phyloP scores from a whole-genome alignment of 1,140 invertebrate species.

The Bombus ignitus region DNA sequence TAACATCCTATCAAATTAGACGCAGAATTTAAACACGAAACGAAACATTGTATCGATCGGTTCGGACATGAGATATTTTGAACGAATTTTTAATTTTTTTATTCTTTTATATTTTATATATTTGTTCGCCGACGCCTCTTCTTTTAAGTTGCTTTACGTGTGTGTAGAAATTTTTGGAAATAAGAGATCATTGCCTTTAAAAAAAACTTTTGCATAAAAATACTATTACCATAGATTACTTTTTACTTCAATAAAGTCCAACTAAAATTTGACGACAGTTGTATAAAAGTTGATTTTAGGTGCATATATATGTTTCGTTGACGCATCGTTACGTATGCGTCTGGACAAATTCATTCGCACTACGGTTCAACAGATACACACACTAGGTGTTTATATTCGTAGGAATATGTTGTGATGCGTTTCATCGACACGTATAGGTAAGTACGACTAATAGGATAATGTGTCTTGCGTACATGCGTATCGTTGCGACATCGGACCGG shows the following conservation, averaged over 20 bases:
- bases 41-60: too few relatives aligned
- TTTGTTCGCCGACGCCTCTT: background rate
- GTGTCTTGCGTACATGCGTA: slow-evolving; percentile 26
- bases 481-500: background rate
- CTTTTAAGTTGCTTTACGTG: background rate
- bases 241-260: too few relatives aligned
- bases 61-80: too few relatives aligned
- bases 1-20: background rate
- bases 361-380: background rate
- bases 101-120: background rate
- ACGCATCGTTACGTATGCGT: too few relatives aligned
- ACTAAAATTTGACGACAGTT: too few relatives aligned
- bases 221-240: too few relatives aligned
- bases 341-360: too few relatives aligned
- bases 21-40: too few relatives aligned
- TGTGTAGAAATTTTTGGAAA: background rate
- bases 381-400: background rate
- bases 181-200: background rate
- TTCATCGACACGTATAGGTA: background rate
- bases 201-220: too few relatives aligned
- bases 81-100: background rate
- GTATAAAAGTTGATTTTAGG: too few relatives aligned
- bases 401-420: background rate
- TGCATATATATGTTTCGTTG: too few relatives aligned
- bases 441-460: background rate